Base-by-base conservation (phyloP, 2,113 vertebrate species). In the Cyprinodon tularosa region DNA sequence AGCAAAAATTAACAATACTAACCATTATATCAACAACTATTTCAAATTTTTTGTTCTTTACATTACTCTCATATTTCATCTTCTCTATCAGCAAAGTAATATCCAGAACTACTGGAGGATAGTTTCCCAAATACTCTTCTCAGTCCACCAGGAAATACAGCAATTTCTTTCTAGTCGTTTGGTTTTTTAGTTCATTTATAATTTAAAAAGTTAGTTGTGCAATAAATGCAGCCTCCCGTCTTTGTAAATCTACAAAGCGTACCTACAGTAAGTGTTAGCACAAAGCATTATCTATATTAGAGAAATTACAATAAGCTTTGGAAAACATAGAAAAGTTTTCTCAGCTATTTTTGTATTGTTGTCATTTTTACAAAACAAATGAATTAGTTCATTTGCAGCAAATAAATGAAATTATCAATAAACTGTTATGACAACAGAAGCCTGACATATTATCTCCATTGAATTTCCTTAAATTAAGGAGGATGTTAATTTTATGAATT, bases 81-180 rank as follows among this genome's bases (percentile, higher is more conserved):
- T 36, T 14, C 60, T 11, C n/a, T 59, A n/a, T 13, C 22, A 13
- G 60, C 12, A 14, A 62, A 62, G 12, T 36, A 37, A 36, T 37
- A 36, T 62, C 22, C 62, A 37, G 15, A 83, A 66, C 60, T 29
- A 74, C 65, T 15, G 10, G 20, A 7, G 63, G n/a, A 57, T 45
- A 45, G 20, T n/a, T 57, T 53, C 15, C 7, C 15, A 53, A 53
- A 13, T 1, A n/a, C 17, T 53, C 29, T 17, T n/a, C 17, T 57
- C 8, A n/a, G n/a, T 20, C 50, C 17, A 57, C 9, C 57, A 50
- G 29, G 62, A 84, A 82, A 89, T 76, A 89, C 72, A 72, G 71
- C 76, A 76, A 77, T 57, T n/a, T 57, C 2, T 9, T 20, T 9
- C n/a, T 6, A 29, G 29, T 29, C 29, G 2, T 57, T 57, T 9